phyloP scores from a whole-genome alignment of 1,140 invertebrate genomes.

The Wiebesia pumilae region DNA sequence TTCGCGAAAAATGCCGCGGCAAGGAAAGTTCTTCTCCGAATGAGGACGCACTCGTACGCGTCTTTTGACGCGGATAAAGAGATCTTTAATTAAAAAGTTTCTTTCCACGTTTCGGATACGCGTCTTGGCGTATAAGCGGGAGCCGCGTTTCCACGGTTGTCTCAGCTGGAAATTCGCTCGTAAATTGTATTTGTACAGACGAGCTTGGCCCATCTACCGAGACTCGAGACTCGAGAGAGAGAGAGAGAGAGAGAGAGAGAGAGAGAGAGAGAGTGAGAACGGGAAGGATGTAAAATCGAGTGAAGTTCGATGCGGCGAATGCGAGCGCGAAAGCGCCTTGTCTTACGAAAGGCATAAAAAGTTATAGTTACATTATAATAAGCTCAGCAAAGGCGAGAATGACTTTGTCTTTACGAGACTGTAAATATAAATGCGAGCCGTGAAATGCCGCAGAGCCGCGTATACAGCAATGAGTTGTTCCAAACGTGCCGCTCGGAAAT shows the following conservation, averaged over 20 bases:
- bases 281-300: slow-evolving; percentile 43
- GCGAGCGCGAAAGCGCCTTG: slow-evolving; percentile 49
- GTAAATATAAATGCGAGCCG: slow-evolving; percentile 61
- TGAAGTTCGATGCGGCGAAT: slow-evolving; percentile 51
- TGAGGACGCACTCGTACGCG: background rate
- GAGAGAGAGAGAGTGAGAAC: no score
- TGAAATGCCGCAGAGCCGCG: slow-evolving; percentile 7
- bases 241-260: background rate
- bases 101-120: background rate
- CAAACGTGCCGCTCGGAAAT: slow-evolving; percentile 21
- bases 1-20: slow-evolving; percentile 15
- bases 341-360: slow-evolving; percentile 68
- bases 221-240: no score
- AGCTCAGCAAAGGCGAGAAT: slow-evolving; percentile 61
- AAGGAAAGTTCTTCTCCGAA: background rate
- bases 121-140: no score
- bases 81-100: slow-evolving; percentile 47
- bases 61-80: slow-evolving; percentile 33
- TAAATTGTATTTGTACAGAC: background rate
- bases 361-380: slow-evolving; percentile 73
- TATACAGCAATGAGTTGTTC: background rate
- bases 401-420: slow-evolving; percentile 60
- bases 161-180: background rate
- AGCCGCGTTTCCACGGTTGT: background rate
- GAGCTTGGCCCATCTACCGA: background rate